Evolutionary conservation across 2,888 invertebrate genomes (phyloP).

Genomic region (Ophraella communa): DNA sequence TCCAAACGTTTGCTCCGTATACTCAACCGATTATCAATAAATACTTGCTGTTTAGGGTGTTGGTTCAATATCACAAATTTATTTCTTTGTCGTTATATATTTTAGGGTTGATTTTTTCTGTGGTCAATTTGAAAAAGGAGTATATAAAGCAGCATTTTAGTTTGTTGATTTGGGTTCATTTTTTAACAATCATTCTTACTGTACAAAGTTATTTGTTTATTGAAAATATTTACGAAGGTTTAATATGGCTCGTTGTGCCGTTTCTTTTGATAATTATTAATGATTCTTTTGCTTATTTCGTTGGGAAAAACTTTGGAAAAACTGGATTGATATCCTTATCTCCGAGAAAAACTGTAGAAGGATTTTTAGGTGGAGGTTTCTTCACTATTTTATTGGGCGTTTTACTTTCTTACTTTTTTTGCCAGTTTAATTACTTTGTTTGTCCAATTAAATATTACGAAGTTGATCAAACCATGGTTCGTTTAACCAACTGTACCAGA

Average conservation of each 20-base stretch:
- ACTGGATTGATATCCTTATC: conserved; percentile 97
- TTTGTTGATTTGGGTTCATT: conserved; percentile 98
- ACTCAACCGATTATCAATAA: conserved; percentile 66
- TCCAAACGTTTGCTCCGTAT: conserved; percentile 87
- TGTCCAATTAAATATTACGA: conserved; percentile 56
- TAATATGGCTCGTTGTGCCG: conserved; percentile 94
- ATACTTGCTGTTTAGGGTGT: conserved; percentile 69
- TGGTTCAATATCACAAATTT: conserved; percentile 95
- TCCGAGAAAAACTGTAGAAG: conserved; percentile 99
- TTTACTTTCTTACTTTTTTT: conserved; percentile 63
- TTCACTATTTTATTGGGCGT: conserved; percentile 91
- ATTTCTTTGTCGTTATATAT: conserved; percentile 96
- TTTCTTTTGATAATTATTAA: conserved; percentile 99
- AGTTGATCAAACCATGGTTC: conserved; percentile 62
- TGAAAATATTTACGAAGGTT: conserved; percentile 94
- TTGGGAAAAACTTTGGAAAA: conserved; percentile 97
- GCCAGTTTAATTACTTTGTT: conserved; percentile 43
- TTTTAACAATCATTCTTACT: conserved; percentile 93
- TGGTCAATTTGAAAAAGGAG: conserved; percentile 94
- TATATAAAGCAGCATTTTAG: conserved; percentile 95
- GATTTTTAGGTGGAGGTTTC: conserved; percentile 96
- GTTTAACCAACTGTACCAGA: conserved; percentile 42
- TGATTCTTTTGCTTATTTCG: conserved; percentile 99
- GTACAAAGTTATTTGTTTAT: conserved; percentile 97
- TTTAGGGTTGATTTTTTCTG: conserved; percentile 96